Base-by-base conservation (phyloP, 2,113 vertebrate genomes). In the Hystrix brachyura region DNA sequence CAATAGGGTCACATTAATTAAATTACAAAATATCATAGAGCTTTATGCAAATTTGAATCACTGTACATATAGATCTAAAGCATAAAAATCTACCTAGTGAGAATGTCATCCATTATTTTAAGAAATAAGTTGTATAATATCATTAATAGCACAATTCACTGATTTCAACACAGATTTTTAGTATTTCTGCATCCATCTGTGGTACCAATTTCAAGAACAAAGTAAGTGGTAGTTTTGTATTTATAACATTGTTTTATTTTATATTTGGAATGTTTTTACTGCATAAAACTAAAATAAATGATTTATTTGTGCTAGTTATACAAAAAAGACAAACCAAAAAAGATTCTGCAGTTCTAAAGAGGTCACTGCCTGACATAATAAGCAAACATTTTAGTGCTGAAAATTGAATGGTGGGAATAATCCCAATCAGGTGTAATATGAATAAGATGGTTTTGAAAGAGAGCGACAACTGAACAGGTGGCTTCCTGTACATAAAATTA, bases 271-370 rank as follows among this genome's bases (percentile, higher is more conserved):
- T 82, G 34, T 85, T 90, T 85, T 92, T 79, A 48, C 18, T 46
- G 10, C 29, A 32, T 71, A 81, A 48, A 10, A 82, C 65, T 83
- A 84, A 92, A 96, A 59, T 78, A 15, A 84, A 57, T n/a, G 3
- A 60, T 84, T 51, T 90, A 53, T 74, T 96, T 90, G 21, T 95
- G 84, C n/a, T n/a, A 72, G 29, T 64, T 94, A 34, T 38, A 65
- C 23, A 81, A 67, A 94, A 94, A 53, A 12, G 19, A 69, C 13
- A 93, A 90, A 67, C 4, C 7, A 12, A 87, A 59, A 83, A 48
- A 86, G n/a, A 43, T 14, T 38, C n/a, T 80, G 18, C 34, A 27
- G 7, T 78, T 78, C 17, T 74, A 83, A 62, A 23, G 29, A 43
- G 55, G 51, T 76, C 84, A 48, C 38, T 69, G 62, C 6, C 43